These are phyloP conservation scores for Platycnemis pennipes DNA, from an alignment of 2,888 invertebrate genomes.

Conservation along the genomic window DNA sequence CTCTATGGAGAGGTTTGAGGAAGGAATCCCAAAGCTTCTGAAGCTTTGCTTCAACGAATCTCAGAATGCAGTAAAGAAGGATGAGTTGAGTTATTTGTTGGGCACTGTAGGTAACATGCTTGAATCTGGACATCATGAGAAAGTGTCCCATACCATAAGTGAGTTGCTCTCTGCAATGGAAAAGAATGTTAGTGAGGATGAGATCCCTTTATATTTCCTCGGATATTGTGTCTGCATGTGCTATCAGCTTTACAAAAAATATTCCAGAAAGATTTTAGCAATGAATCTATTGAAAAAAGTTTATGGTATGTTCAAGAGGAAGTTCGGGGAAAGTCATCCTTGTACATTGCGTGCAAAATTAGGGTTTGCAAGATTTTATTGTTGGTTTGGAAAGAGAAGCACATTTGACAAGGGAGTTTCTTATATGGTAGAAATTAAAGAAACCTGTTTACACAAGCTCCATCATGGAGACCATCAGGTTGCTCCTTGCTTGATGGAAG, in stretches of 20 bases:
- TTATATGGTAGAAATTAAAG: background rate
- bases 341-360: background rate
- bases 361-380: background rate
- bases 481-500: background rate
- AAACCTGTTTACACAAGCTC: background rate
- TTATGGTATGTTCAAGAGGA: background rate
- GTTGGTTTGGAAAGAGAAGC: background rate
- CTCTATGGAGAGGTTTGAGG: background rate
- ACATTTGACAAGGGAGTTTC: background rate
- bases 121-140: background rate
- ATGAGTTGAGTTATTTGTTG: background rate
- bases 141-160: background rate
- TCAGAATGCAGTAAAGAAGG: background rate
- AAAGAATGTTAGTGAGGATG: background rate
- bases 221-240: background rate
- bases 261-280: background rate
- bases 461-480: background rate
- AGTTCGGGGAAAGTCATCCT: background rate
- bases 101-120: background rate
- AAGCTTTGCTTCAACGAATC: background rate
- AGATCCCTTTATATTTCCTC: background rate
- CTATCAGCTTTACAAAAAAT: background rate
- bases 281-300: background rate
- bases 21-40: background rate
- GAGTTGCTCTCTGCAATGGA: background rate